Evolutionary conservation across 1,140 invertebrate species (phyloP).

Genomic region (Halyomorpha halys): DNA sequence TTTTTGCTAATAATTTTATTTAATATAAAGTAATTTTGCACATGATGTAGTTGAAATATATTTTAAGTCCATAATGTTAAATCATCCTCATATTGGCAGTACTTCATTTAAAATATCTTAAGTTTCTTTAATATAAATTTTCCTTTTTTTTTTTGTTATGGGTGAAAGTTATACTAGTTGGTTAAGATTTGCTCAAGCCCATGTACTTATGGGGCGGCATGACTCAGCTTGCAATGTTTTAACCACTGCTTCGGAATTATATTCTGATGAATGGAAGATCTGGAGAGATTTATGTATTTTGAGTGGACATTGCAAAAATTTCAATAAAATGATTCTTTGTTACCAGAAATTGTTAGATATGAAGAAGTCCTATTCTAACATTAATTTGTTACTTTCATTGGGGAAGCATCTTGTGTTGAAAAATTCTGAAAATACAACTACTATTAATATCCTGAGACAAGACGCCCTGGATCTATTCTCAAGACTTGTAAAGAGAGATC

Average conservation of each 20-base stretch:
- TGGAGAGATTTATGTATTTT: slow-evolving; percentile 20
- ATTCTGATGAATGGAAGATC: slow-evolving; percentile 13
- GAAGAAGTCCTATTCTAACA: slow-evolving; percentile 1
- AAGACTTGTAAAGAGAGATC: background rate
- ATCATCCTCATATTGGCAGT: too few relatives aligned
- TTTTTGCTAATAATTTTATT: too few relatives aligned
- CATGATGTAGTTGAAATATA: too few relatives aligned
- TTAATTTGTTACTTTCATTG: slow-evolving; percentile 1
- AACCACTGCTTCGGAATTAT: slow-evolving; percentile 11
- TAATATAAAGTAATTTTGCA: too few relatives aligned
- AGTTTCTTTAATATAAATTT: too few relatives aligned
- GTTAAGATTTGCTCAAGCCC: slow-evolving; percentile 11
- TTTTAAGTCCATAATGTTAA: too few relatives aligned
- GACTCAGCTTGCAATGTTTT: slow-evolving; percentile 12
- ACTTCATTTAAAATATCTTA: too few relatives aligned
- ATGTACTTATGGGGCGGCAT: slow-evolving; percentile 9
- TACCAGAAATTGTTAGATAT: slow-evolving; percentile 1
- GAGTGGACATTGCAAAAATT: slow-evolving; percentile 16
- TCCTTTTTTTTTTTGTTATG: too few relatives aligned
- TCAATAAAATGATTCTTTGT: background rate
- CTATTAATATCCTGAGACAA: background rate
- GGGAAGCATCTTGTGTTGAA: background rate
- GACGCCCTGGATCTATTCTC: background rate
- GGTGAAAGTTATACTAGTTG: background rate
- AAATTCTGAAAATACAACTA: background rate